These are phyloP conservation scores for Anoplophora glabripennis DNA, from an alignment of 1,140 invertebrate genomes.

Conservation along the genomic window DNA sequence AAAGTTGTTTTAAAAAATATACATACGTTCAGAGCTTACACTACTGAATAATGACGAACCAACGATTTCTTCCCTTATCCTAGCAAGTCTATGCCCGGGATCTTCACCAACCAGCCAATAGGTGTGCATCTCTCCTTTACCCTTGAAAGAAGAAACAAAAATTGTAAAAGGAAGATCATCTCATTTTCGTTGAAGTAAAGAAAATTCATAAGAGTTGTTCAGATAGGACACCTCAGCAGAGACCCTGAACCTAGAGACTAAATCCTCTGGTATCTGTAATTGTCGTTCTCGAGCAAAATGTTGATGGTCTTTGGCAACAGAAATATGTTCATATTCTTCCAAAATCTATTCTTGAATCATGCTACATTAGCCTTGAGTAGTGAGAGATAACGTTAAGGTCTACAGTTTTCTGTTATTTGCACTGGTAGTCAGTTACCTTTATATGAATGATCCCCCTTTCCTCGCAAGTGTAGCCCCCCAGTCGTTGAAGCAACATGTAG, in stretches of 20 bases:
- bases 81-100: slow-evolving; percentile 38
- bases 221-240: no score
- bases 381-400: no score
- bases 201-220: no score
- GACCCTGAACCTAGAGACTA: no score
- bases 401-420: neutral
- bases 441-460: slow-evolving; percentile 68
- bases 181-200: no score
- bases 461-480: slow-evolving; percentile 66
- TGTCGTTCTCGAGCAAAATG: no score
- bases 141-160: slow-evolving; percentile 51
- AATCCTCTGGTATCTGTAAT: no score
- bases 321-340: no score
- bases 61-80: slow-evolving; percentile 41
- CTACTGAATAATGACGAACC: slow-evolving; percentile 44
- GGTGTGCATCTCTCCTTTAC: slow-evolving; percentile 71
- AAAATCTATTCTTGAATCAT: neutral
- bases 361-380: no score
- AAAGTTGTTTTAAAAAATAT: no score
- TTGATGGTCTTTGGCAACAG: no score
- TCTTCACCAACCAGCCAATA: slow-evolving; percentile 74
- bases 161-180: neutral
- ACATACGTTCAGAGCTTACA: slow-evolving; percentile 44
- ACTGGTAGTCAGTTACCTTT: slow-evolving; percentile 55
- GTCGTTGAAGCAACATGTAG: slow-evolving; percentile 60